phyloP scores from a whole-genome alignment of 2,888 invertebrate genomes.

The Ischnura elegans region DNA sequence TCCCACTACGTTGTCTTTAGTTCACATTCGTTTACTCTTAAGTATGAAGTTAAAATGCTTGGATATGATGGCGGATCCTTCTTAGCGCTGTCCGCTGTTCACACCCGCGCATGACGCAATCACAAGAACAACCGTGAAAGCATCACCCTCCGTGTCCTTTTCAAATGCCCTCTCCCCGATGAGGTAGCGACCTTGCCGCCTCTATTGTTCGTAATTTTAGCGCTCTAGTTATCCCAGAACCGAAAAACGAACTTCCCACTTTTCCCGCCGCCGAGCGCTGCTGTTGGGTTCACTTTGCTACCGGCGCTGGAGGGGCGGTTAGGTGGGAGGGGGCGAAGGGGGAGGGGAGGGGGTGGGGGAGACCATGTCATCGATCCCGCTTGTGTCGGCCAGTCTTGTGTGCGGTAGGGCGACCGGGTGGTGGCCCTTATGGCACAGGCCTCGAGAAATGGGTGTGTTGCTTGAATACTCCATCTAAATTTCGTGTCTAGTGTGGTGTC shows the following conservation, averaged over 20 bases:
- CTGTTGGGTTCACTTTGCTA: not conserved
- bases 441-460: constrained; percentile 64
- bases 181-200: not conserved
- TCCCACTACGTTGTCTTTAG: no score
- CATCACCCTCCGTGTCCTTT: not conserved
- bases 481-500: constrained; percentile 45
- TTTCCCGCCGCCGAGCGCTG: constrained; percentile 32
- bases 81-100: not conserved
- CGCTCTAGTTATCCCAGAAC: not conserved
- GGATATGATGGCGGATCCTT: not conserved
- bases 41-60: not conserved
- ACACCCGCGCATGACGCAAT: not conserved
- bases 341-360: not conserved
- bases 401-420: constrained; percentile 46
- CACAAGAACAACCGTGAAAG: not conserved
- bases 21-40: no score
- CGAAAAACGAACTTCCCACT: not conserved
- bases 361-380: constrained; percentile 47
- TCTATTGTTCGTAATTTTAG: constrained; percentile 10
- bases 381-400: not conserved
- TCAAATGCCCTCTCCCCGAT: not conserved
- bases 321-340: not conserved
- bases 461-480: constrained; percentile 26
- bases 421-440: constrained; percentile 52
- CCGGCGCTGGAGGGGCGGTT: not conserved